Evolutionary conservation across 2,888 invertebrate genomes (phyloP).

Genomic region (Colostygia pectinataria): DNA sequence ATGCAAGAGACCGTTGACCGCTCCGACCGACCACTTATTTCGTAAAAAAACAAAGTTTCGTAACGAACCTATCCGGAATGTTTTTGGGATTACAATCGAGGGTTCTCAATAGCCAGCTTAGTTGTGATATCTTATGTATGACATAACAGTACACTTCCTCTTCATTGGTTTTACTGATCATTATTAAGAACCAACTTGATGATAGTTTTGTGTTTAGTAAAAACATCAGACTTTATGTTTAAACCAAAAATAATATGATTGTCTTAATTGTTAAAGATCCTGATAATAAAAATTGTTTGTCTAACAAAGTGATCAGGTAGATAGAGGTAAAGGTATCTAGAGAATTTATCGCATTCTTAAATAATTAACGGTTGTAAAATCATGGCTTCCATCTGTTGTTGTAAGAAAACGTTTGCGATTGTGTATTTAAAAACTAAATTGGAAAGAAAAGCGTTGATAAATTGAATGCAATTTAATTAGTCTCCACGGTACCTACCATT

Average conservation of each 20-base stretch:
- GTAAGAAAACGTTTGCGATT: conserved; percentile 25
- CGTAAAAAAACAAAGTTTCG: conserved; percentile 37
- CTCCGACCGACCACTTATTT: conserved; percentile 37
- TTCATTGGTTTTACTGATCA: conserved; percentile 17
- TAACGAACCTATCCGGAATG: conserved; percentile 25
- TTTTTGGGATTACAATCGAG: conserved; percentile 2
- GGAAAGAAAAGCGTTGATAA: conserved; percentile 61
- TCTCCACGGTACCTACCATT: conserved; percentile 60
- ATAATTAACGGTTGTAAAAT: conserved; percentile 27
- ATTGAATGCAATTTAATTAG: conserved; percentile 70
- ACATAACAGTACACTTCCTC: conserved; percentile 14
- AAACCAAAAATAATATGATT: too few relatives aligned
- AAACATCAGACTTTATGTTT: too few relatives aligned
- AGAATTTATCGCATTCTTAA: conserved; percentile 29
- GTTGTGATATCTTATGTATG: conserved; percentile 19
- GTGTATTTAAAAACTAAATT: conserved; percentile 40
- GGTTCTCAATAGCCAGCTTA: conserved; percentile 8
- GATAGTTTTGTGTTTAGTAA: too few relatives aligned
- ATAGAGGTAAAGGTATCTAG: neutral
- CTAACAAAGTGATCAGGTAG: neutral
- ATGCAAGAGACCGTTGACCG: conserved; percentile 52
- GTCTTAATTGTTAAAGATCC: too few relatives aligned
- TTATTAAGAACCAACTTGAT: too few relatives aligned
- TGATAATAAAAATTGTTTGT: conserved; percentile 14
- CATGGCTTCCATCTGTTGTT: conserved; percentile 21